A percentile compares a stretch with the other conserved stretches of the same genome.
These are phyloP conservation scores for Harpagifer antarcticus DNA, from an alignment of 2,797 vertebrate genomes.

Conservation along the genomic window DNA sequence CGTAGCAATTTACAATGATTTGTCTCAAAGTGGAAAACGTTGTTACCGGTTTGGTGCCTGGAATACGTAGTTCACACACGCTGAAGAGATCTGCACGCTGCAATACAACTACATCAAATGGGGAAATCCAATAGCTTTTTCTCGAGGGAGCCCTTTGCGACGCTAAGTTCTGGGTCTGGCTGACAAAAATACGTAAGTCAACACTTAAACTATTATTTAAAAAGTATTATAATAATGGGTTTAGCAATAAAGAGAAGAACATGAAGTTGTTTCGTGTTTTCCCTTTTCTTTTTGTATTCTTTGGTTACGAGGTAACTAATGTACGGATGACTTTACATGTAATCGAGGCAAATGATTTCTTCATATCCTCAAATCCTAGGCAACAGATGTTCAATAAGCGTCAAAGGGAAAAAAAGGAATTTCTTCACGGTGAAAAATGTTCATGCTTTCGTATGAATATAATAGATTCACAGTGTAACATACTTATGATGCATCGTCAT, in stretches of 20 bases:
- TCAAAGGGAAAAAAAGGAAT: neutral
- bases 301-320: neutral
- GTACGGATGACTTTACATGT: no score
- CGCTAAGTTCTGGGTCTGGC: no score
- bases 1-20: no score
- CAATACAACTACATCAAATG: no score
- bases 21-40: no score
- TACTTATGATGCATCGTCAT: slow-evolving; percentile 39
- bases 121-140: no score
- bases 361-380: neutral
- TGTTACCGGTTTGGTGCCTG: no score
- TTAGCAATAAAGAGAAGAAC: slow-evolving; percentile 13
- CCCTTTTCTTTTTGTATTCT: neutral
- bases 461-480: slow-evolving; percentile 30
- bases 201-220: neutral
- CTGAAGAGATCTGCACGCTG: no score
- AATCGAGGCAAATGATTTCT: neutral
- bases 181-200: no score
- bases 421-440: neutral
- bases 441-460: slow-evolving; percentile 6
- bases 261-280: neutral
- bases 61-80: no score
- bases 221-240: neutral
- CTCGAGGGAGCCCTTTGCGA: no score
- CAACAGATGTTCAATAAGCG: neutral